Evolutionary conservation across 2,888 invertebrate genomes (phyloP).

Genomic region (Aquatica leii): DNA sequence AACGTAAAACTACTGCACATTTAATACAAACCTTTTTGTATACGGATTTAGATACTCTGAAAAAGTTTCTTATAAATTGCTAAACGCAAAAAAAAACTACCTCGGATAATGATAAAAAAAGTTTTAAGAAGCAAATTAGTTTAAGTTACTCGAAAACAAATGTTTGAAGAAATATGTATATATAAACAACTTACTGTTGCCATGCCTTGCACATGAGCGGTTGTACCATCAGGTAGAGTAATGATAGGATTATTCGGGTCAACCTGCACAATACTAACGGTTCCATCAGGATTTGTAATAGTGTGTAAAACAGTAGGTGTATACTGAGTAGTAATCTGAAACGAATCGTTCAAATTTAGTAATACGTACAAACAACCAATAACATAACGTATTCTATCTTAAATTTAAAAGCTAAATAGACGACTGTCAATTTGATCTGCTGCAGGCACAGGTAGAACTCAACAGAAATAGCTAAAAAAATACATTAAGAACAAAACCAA

Average conservation of each 20-base stretch:
- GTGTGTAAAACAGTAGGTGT: conserved; percentile 93
- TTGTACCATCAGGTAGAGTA: conserved; percentile 94
- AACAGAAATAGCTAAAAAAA: conserved; percentile 24
- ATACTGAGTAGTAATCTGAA: conserved; percentile 72
- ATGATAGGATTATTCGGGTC: conserved; percentile 94
- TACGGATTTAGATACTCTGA: conserved; percentile 16
- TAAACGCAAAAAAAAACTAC: neutral
- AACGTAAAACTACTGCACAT: conserved; percentile 19
- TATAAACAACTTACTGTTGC: conserved; percentile 61
- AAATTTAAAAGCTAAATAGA: too few species aligned
- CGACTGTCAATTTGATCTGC: too few species aligned
- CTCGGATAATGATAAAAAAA: neutral
- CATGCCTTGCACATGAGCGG: conserved; percentile 89
- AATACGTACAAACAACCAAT: too few species aligned
- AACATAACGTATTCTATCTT: neutral
- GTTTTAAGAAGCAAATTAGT: neutral
- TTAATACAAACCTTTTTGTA: conserved; percentile 25
- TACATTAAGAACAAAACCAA: conserved; percentile 55
- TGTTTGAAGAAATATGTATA: neutral
- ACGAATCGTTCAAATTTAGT: conserved; percentile 31
- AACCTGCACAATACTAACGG: conserved; percentile 94
- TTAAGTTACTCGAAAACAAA: conserved; percentile 13
- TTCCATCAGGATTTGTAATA: conserved; percentile 95
- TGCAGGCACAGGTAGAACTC: conserved; percentile 1
- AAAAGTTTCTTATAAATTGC: neutral